A percentile compares a stretch with the other conserved stretches of the same genome.
phyloP scores from a whole-genome alignment of 2,888 invertebrate species.

The Rambutsinella grinnellia region DNA sequence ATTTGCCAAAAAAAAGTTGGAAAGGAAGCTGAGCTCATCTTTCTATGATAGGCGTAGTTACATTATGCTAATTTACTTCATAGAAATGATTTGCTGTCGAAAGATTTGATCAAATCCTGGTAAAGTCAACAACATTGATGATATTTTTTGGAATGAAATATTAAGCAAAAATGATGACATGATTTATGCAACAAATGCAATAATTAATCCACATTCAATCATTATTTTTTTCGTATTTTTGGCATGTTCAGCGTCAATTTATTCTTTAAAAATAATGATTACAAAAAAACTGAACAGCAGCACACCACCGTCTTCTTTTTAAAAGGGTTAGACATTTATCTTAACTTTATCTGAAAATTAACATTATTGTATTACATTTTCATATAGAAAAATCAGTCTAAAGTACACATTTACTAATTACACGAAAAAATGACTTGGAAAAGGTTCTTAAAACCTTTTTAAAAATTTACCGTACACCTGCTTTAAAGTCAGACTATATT shows the following conservation, averaged over 20 bases:
- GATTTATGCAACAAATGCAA: too few species aligned
- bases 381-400: slow-evolving; percentile 51
- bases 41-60: too few species aligned
- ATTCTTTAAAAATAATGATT: slow-evolving; percentile 46
- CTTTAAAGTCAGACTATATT: too few species aligned
- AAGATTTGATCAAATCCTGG: too few species aligned
- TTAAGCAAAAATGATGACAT: too few species aligned
- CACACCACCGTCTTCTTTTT: slow-evolving; percentile 40
- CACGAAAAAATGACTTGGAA: slow-evolving; percentile 45
- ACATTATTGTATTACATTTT: slow-evolving; percentile 38
- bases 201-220: not conserved
- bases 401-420: slow-evolving; percentile 39
- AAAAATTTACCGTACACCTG: slow-evolving; percentile 1
- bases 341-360: slow-evolving; percentile 35
- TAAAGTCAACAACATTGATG: too few species aligned
- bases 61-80: too few species aligned
- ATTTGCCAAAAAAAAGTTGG: too few species aligned
- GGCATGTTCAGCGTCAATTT: slow-evolving; percentile 48
- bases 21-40: too few species aligned
- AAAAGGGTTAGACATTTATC: slow-evolving; percentile 14
- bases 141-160: too few species aligned
- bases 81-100: too few species aligned
- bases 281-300: slow-evolving; percentile 49
- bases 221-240: slow-evolving; percentile 15
- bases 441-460: slow-evolving; percentile 42